Evolutionary conservation across 1,140 invertebrate species (phyloP).

Genomic region (Magallana gigas): DNA sequence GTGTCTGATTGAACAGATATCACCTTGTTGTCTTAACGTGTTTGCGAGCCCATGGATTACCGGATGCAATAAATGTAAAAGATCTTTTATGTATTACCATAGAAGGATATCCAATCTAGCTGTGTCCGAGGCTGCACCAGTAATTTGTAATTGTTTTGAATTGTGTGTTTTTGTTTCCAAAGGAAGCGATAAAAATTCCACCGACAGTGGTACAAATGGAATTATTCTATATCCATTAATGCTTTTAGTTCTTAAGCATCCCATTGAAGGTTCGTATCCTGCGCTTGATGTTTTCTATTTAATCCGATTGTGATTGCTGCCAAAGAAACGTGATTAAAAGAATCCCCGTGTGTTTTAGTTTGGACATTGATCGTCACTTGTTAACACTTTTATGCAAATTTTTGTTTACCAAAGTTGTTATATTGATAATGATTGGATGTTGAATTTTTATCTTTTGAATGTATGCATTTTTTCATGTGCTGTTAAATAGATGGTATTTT

Average conservation of each 20-base stretch:
- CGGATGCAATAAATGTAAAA: no score
- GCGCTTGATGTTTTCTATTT: background rate
- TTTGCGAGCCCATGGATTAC: no score
- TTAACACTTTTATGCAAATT: background rate
- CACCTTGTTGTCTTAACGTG: no score
- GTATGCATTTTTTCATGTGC: background rate
- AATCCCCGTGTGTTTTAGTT: background rate
- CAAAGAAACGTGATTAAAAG: background rate
- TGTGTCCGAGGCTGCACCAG: background rate
- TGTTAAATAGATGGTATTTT: background rate
- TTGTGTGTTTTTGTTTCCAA: background rate
- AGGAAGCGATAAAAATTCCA: conserved; percentile 6
- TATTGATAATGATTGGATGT: background rate
- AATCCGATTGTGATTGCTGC: background rate
- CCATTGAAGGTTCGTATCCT: background rate
- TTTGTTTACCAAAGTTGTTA: background rate
- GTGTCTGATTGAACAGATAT: no score
- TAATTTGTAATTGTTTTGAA: conserved; percentile 10
- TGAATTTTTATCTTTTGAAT: background rate
- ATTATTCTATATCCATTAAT: conserved; percentile 17
- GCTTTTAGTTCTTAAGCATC: background rate
- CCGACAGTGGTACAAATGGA: background rate
- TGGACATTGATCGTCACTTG: background rate
- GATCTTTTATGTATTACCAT: no score
- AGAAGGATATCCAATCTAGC: no score